phyloP scores from a whole-genome alignment of 2,113 vertebrate genomes.

The Oriolus oriolus region DNA sequence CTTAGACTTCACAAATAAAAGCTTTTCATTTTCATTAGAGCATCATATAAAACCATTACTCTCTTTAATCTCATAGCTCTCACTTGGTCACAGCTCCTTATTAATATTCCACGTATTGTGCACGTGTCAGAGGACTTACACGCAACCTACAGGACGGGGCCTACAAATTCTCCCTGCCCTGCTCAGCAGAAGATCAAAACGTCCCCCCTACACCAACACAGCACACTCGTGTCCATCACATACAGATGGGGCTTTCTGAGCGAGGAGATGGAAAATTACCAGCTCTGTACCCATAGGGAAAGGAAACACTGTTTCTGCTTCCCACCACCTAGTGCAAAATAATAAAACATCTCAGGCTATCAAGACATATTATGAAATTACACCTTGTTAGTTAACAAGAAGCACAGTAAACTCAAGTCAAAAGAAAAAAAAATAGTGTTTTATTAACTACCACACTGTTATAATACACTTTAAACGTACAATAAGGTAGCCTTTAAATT shows the following conservation, averaged over 20 bases:
- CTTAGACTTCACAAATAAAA: background rate
- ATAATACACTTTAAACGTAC: conserved; percentile 86
- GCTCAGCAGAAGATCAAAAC: background rate
- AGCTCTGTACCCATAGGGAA: background rate
- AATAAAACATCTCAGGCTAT: background rate
- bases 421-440: conserved; percentile 88
- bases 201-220: background rate
- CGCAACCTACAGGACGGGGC: background rate
- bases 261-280: fast-evolving
- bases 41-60: background rate
- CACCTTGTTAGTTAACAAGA: conserved; percentile 36
- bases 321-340: background rate
- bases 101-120: background rate
- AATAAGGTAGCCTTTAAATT: conserved; percentile 83
- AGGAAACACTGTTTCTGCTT: background rate
- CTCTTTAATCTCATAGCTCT: background rate
- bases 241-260: fast-evolving
- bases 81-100: background rate
- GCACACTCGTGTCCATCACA: fast-evolving
- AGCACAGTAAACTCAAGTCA: conserved; percentile 73
- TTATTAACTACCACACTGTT: conserved; percentile 85
- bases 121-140: background rate
- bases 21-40: background rate
- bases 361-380: background rate
- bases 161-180: background rate